phyloP scores from a whole-genome alignment of 2,797 vertebrate genomes.

The Mormyrops attenuatus region DNA sequence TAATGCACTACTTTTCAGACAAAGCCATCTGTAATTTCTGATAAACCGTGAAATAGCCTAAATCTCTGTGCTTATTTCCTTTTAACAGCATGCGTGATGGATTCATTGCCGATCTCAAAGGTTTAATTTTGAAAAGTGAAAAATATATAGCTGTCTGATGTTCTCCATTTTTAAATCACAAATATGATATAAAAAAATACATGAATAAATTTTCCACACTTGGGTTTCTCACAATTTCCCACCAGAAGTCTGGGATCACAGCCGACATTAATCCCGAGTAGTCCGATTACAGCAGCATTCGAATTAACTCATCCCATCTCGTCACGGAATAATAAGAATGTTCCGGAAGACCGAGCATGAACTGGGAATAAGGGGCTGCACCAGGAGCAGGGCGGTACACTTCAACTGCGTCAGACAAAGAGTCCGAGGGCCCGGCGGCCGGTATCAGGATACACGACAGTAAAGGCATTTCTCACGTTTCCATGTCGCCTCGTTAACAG shows the following conservation, averaged over 20 bases:
- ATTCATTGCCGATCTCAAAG: neutral
- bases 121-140: neutral
- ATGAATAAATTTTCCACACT: neutral
- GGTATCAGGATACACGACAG: neutral
- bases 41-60: neutral
- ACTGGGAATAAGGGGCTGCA: neutral
- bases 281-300: constrained; percentile 14
- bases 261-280: constrained; percentile 25
- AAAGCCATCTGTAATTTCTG: neutral
- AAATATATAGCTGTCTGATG: neutral
- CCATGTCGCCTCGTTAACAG: neutral
- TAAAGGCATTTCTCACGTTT: neutral
- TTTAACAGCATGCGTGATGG: neutral
- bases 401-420: neutral
- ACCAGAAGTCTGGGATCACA: neutral
- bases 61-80: neutral
- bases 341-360: neutral
- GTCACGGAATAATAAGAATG: neutral
- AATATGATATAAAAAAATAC: neutral
- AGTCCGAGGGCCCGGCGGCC: neutral
- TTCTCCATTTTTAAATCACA: neutral
- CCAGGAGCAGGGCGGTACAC: neutral
- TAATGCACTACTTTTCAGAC: neutral
- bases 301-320: constrained; percentile 22
- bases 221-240: neutral